Conservation (phyloP, 2,888 invertebrate genomes). For the Ophioninae sp. region DNA sequence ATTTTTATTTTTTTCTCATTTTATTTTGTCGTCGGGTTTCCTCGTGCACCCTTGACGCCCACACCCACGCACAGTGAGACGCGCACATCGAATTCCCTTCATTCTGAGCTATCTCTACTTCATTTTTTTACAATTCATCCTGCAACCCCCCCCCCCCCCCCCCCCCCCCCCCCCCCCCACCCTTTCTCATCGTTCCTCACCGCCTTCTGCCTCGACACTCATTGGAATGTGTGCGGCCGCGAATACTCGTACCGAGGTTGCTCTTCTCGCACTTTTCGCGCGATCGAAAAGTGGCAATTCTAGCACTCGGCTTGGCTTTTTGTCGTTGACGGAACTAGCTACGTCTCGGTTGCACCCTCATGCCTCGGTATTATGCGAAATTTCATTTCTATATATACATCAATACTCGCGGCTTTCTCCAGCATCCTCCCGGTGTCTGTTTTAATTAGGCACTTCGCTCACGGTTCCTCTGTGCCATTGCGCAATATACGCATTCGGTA, state of each 20-base stretch:
- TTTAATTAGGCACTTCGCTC: conserved; percentile 83
- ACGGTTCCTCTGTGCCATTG: conserved; percentile 58
- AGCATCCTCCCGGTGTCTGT: conserved; percentile 79
- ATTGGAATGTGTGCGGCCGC: conserved; percentile 37
- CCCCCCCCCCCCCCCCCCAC: conserved; percentile 48
- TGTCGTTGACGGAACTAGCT: conserved; percentile 77
- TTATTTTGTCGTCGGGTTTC: conserved; percentile 61
- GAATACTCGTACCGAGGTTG: conserved; percentile 60
- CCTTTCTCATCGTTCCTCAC: conserved; percentile 37
- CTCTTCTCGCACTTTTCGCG: conserved; percentile 76
- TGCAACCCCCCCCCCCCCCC: conserved; percentile 61
- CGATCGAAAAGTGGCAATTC: conserved; percentile 80
- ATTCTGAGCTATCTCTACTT: conserved; percentile 63
- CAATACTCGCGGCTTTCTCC: conserved; percentile 67
- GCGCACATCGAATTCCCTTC: conserved; percentile 44
- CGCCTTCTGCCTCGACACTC: conserved; percentile 35
- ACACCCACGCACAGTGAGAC: conserved; percentile 27
- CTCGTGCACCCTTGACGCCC: conserved; percentile 59
- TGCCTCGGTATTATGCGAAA: conserved; percentile 71
- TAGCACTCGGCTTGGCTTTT: conserved; percentile 76
- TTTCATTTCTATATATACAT: conserved; percentile 38
- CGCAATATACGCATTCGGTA: conserved; percentile 60
- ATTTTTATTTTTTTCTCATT: conserved; percentile 53
- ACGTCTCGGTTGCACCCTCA: conserved; percentile 76
- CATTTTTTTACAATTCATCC: conserved; percentile 63